Evolutionary conservation across 2,797 vertebrate genomes (phyloP), one percentile per base, ranked within the genome.

Genomic region (Micropoecilia bifurca): DNA sequence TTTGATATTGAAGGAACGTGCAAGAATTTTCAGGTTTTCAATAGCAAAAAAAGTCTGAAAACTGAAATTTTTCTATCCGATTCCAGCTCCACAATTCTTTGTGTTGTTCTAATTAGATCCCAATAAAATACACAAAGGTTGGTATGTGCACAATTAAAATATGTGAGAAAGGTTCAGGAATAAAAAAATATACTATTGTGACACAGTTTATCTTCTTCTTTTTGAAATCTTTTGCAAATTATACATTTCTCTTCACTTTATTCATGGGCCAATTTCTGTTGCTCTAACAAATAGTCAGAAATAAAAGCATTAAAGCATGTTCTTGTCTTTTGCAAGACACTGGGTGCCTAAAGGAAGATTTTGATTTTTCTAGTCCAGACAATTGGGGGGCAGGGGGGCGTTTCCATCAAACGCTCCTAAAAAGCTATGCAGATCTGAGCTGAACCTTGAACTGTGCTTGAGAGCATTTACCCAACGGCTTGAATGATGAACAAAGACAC

Each of bases 371-470:
- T 69, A 22, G 50, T 80, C n/a, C 10, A 77, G 74, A 83, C 71
- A 79, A 14, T 59, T 1, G 20, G 66, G 20, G 50, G 46, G 33
- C 33, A 1, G 66, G 36, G 55, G 36, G 61, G 68, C 20, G 28
- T 25, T 25, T 92, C 92, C 84, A 93, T 93, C 87, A 63, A 75
- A 66, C 75, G 41, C 22, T 68, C 2, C 79, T 80, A 71, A 1
- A n/a, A 77, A 77, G 76, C 91, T 71, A 79, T 71, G 85, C 78
- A 88, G 90, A 91, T 82, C 73, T 13, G 63, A 13, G 4, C 13
- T 89, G 87, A 91, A 84, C 91, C 86, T 39, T 90, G 87, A 90
- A 87, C 90, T 33, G 63, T 71, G 69, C 80, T 85, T 79, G 77
- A 89, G 78, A 74, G 80, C 63, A 53, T 85, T 86, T 73, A 81